A percentile compares a stretch with the other conserved stretches of the same genome.
phyloP scores from a whole-genome alignment of 2,113 vertebrate species.

The Platysternon megacephalum region DNA sequence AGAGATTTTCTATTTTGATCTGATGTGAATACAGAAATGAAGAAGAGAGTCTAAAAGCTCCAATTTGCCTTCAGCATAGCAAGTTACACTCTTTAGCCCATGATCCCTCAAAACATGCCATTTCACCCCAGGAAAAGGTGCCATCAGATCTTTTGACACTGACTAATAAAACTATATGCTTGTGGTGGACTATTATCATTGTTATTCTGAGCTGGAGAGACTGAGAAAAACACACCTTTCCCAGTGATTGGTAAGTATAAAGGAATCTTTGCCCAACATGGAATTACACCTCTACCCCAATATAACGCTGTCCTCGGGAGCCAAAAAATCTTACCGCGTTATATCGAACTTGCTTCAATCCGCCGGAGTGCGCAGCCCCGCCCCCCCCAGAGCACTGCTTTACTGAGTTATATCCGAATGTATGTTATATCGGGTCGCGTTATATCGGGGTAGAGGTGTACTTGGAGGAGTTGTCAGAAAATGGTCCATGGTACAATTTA shows the following conservation, averaged over 20 bases:
- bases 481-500: neutral
- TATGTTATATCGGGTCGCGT: no score
- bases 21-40: neutral
- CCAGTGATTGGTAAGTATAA: accelerated
- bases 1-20: neutral
- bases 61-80: neutral
- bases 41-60: neutral
- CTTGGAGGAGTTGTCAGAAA: neutral
- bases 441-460: no score
- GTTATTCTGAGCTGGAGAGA: neutral
- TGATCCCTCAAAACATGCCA: neutral
- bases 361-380: no score
- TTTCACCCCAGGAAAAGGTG: accelerated
- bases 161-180: neutral
- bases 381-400: no score
- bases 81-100: neutral
- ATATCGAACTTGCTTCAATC: no score
- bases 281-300: no score
- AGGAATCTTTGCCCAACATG: neutral
- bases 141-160: accelerated
- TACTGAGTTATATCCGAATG: no score
- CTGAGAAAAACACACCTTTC: neutral
- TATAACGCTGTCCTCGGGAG: no score
- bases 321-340: no score
- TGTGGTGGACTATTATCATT: accelerated